phyloP scores from a whole-genome alignment of 1,140 invertebrate genomes.

The Drosophila tani region DNA sequence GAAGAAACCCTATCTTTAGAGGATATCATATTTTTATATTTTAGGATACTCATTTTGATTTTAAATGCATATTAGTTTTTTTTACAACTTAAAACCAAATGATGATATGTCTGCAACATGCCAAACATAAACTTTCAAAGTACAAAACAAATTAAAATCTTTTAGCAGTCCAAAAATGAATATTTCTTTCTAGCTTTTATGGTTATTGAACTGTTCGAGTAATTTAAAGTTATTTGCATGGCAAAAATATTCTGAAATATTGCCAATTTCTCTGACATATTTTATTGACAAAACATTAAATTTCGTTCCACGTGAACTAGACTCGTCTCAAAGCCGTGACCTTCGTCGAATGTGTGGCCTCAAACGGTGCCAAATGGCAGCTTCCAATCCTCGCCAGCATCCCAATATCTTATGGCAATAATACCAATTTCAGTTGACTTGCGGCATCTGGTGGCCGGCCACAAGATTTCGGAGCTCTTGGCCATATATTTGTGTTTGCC shows the following conservation, averaged over 20 bases:
- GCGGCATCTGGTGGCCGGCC: slow-evolving; percentile 34
- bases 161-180: fast-evolving
- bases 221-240: background rate
- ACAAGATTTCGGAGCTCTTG: slow-evolving; percentile 13
- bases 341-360: slow-evolving; percentile 15
- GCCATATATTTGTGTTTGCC: slow-evolving; percentile 39
- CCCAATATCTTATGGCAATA: slow-evolving; percentile 8
- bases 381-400: slow-evolving; percentile 3
- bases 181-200: background rate
- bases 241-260: background rate
- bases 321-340: slow-evolving; percentile 18
- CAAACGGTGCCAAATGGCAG: slow-evolving; percentile 28
- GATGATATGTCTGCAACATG: background rate
- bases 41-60: background rate
- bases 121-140: background rate
- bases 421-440: slow-evolving; percentile 15
- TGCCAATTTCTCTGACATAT: background rate
- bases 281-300: background rate
- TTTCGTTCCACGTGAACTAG: background rate
- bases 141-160: background rate
- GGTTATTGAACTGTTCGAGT: too few relatives aligned
- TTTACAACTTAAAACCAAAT: too few relatives aligned
- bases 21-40: background rate
- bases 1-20: background rate
- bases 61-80: too few relatives aligned